Evolutionary conservation across 2,113 vertebrate species (phyloP).

Genomic region (Ranitomeya variabilis): DNA sequence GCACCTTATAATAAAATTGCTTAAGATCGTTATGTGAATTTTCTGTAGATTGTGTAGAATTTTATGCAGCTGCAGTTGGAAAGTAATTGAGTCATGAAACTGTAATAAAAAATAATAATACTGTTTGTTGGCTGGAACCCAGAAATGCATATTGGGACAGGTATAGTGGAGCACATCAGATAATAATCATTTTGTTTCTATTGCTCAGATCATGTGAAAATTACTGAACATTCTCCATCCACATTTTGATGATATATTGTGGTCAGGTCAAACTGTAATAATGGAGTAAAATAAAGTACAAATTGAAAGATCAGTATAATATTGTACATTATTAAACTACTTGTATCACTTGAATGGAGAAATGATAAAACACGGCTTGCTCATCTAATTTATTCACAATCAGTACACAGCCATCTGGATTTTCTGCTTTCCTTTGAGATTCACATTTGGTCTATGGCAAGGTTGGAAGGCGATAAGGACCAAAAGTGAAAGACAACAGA

Average conservation of each 20-base stretch:
- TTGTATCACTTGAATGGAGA: conserved; percentile 58
- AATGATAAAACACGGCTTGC: conserved; percentile 58
- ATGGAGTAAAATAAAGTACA: conserved; percentile 53
- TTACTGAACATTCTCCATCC: conserved; percentile 10
- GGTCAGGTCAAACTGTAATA: conserved; percentile 48
- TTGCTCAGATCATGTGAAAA: background rate
- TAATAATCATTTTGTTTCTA: background rate
- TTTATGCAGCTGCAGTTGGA: background rate
- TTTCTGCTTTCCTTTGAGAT: conserved; percentile 57
- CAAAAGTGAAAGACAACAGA: conserved; percentile 60
- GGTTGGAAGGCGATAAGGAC: conserved; percentile 59
- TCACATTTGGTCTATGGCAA: conserved; percentile 60
- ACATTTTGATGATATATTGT: conserved; percentile 5
- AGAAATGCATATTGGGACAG: background rate
- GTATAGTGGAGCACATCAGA: background rate
- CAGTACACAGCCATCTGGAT: conserved; percentile 59
- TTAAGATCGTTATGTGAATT: background rate
- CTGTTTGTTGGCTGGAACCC: background rate
- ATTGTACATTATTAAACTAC: conserved; percentile 59
- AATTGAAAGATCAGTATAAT: conserved; percentile 59
- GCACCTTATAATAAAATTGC: background rate
- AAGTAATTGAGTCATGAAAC: background rate
- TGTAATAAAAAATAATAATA: conserved; percentile 4
- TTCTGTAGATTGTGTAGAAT: background rate
- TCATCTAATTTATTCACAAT: conserved; percentile 59